Evolutionary conservation across 2,113 vertebrate genomes (phyloP).

Genomic region (Eurystomus gularis): DNA sequence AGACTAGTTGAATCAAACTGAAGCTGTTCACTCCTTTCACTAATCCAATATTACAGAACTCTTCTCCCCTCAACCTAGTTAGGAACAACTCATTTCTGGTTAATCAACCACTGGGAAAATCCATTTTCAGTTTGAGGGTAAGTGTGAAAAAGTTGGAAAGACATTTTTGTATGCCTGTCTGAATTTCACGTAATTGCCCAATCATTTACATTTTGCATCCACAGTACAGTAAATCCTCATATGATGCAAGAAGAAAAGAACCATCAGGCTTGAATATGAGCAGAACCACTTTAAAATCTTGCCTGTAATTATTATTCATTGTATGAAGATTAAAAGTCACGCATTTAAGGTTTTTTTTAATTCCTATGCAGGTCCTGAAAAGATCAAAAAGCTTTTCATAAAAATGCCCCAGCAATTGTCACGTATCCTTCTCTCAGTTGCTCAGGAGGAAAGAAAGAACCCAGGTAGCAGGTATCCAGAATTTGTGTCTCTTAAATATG

Average conservation of each 20-base stretch:
- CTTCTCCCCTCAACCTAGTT: background rate
- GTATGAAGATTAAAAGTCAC: background rate
- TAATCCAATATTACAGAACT: constrained; percentile 8
- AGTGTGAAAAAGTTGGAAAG: constrained; percentile 31
- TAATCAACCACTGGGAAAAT: constrained; percentile 36
- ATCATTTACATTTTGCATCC: constrained; percentile 4
- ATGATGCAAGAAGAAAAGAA: background rate
- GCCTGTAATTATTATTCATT: background rate
- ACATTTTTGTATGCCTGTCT: background rate
- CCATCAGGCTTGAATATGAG: background rate
- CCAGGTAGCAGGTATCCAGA: background rate
- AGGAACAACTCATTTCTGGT: background rate
- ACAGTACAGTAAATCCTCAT: background rate
- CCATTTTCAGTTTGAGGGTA: background rate
- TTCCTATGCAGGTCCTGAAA: background rate
- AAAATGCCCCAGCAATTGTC: background rate
- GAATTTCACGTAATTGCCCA: background rate
- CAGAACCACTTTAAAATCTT: constrained; percentile 1
- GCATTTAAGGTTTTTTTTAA: background rate
- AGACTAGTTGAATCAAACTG: constrained; percentile 53
- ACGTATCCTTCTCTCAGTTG: background rate
- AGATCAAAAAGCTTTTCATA: background rate
- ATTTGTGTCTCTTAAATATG: background rate
- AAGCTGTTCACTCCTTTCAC: constrained; percentile 15
- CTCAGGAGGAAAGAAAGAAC: background rate